These are phyloP conservation scores for Craterocephalus amniculus DNA, from an alignment of 2,797 vertebrate species.

Conservation along the genomic window DNA sequence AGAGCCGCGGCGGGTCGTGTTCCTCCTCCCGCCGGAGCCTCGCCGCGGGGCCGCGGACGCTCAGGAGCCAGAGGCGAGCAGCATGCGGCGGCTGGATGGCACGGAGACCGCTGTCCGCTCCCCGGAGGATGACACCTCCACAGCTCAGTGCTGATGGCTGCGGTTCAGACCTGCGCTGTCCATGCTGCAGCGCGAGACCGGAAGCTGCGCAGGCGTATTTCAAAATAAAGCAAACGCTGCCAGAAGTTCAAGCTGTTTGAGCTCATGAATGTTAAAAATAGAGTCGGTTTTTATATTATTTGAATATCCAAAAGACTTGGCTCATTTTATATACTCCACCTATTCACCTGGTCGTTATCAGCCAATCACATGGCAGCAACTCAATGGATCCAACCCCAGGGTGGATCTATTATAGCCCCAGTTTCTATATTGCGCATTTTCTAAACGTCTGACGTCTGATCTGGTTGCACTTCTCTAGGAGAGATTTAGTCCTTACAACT, in stretches of 20 bases:
- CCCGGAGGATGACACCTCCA: constrained; percentile 29
- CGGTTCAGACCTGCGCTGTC: constrained; percentile 29
- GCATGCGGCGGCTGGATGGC: neutral
- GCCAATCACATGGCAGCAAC: too few species aligned
- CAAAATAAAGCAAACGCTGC: constrained; percentile 40
- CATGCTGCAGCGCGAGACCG: neutral
- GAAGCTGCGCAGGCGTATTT: neutral
- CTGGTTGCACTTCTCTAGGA: too few species aligned
- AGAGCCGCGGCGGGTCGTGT: constrained; percentile 10
- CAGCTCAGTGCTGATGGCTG: constrained; percentile 20
- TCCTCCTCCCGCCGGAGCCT: constrained; percentile 9
- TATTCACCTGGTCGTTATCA: too few species aligned
- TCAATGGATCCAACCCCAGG: too few species aligned
- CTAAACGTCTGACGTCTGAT: too few species aligned
- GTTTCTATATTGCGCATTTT: too few species aligned
- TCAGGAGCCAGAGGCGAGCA: neutral
- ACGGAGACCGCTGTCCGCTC: constrained; percentile 7
- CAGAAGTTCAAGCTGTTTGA: neutral
- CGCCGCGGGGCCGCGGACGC: fast-evolving
- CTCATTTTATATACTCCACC: too few species aligned
- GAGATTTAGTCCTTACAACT: too few species aligned
- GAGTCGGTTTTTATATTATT: too few species aligned
- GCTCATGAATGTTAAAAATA: too few species aligned
- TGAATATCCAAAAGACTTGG: too few species aligned
- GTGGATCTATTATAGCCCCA: too few species aligned